Percentiles rank a stretch among this genome's conserved stretches.
phyloP scores from a whole-genome alignment of 2,113 vertebrate genomes.

The Aspidoscelis tigris region DNA sequence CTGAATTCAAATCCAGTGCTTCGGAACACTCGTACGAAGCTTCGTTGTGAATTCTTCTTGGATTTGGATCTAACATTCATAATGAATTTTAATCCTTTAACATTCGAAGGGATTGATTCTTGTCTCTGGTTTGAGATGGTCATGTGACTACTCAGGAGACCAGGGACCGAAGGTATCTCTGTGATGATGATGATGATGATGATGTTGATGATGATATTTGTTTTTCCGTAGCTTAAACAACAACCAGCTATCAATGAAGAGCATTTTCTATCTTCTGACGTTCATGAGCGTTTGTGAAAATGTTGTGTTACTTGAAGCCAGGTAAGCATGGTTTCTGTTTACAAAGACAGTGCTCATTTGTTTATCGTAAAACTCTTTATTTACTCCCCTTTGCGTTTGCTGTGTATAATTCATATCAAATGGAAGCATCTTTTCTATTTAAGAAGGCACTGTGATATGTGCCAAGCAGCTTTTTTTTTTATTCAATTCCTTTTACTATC shows the following conservation, averaged over 20 bases:
- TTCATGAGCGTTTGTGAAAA: constrained; percentile 64
- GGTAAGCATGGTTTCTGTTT: constrained; percentile 70
- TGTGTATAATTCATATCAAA: too few relatives aligned
- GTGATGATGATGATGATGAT: too few relatives aligned
- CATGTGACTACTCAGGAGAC: too few relatives aligned
- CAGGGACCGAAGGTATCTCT: too few relatives aligned
- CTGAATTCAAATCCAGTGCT: too few relatives aligned
- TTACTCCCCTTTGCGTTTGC: neutral
- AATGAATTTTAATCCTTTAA: too few relatives aligned
- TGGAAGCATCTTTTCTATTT: neutral
- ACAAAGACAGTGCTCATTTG: neutral
- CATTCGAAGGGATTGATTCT: neutral
- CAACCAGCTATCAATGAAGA: constrained; percentile 74
- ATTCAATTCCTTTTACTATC: too few relatives aligned
- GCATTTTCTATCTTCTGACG: constrained; percentile 72
- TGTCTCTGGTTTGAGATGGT: too few relatives aligned
- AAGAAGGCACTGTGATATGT: neutral
- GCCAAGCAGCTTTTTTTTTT: too few relatives aligned
- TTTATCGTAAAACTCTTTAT: neutral
- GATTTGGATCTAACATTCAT: too few relatives aligned
- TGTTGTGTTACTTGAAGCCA: constrained; percentile 74
- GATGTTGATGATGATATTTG: neutral
- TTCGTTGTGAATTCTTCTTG: too few relatives aligned
- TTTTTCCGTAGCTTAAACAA: constrained; percentile 78
- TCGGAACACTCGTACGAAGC: too few relatives aligned